Base-by-base conservation (phyloP, 2,888 invertebrate species). In the Anodontia alba region DNA sequence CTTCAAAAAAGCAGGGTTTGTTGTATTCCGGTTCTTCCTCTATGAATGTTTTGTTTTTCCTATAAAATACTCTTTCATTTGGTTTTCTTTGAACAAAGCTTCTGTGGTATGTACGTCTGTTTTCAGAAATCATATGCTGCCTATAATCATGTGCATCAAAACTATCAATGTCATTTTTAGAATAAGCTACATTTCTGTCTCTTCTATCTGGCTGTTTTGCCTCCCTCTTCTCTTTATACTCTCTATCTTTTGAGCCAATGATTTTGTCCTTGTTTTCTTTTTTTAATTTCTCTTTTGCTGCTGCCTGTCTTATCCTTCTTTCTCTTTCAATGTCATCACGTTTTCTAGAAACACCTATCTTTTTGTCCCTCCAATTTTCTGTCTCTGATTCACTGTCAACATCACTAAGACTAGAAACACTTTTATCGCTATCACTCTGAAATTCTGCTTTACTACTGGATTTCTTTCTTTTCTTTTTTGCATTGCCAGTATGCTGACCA, bases 371-470 rank as follows among this genome's bases (percentile, higher is more conserved):
- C 87, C 88, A 87, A 26, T 81, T 81, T 51, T 83, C 86, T 57
- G 80, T 78, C 74, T 87, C 88, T 26, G 88, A 88, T 66, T 89
- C 89, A 87, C 91, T 91, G 46, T 90, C 89, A 68, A 84, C 83
- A 71, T 90, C 90, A 85, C 86, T 88, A 0, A 87, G 62, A 76
- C 80, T 78, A 76, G 80, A 80, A 20, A 78, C 54, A 79, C 78
- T 81, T 54, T 76, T 83, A 23, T 78, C 87, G 81, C 81, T 87
- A 12, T 78, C 81, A 73, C 69, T 71, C 20, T 84, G 73, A 62
- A 74, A 78, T 71, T 68, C 68, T 49, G 17, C 29, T 20, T 29
- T 42, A 20, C 42, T 49, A 49, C 29, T 20, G 0, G 15, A n/a
- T 20, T 20, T 46, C 42, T 29, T 70, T 49, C 70, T 70, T 17